Evolutionary conservation across 2,113 vertebrate genomes (phyloP).

Genomic region (Pelmatolapia mariae): DNA sequence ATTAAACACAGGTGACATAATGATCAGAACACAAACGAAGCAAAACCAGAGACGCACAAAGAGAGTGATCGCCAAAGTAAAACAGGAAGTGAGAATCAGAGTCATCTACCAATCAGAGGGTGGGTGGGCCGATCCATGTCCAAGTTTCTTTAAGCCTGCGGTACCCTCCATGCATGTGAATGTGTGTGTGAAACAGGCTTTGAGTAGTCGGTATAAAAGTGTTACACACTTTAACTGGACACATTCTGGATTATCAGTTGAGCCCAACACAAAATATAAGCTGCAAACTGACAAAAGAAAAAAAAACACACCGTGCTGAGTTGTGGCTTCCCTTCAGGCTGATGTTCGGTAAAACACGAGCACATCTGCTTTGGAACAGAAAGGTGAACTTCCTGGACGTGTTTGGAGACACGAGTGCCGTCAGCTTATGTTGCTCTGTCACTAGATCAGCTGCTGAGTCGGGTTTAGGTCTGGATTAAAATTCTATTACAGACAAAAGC

Average conservation of each 20-base stretch:
- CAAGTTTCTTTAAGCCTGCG: background rate
- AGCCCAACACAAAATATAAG: background rate
- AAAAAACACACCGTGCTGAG: fast-evolving
- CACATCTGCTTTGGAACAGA: background rate
- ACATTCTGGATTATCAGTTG: background rate
- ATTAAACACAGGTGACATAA: background rate
- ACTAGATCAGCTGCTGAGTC: background rate
- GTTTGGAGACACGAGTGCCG: background rate
- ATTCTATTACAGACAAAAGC: background rate
- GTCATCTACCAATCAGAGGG: background rate
- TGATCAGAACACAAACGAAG: background rate
- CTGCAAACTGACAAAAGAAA: background rate
- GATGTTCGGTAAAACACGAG: background rate
- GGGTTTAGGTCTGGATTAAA: background rate
- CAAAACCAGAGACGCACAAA: background rate
- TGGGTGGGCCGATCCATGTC: background rate
- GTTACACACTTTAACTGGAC: background rate
- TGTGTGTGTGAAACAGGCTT: background rate
- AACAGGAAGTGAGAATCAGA: background rate
- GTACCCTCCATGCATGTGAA: background rate
- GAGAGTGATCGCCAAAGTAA: background rate
- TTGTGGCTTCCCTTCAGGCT: background rate
- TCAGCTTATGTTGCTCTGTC: fast-evolving
- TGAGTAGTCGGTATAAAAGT: fast-evolving
- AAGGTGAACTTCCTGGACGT: fast-evolving